phyloP scores from a whole-genome alignment of 1,140 invertebrate species.

The Ephestia elutella region DNA sequence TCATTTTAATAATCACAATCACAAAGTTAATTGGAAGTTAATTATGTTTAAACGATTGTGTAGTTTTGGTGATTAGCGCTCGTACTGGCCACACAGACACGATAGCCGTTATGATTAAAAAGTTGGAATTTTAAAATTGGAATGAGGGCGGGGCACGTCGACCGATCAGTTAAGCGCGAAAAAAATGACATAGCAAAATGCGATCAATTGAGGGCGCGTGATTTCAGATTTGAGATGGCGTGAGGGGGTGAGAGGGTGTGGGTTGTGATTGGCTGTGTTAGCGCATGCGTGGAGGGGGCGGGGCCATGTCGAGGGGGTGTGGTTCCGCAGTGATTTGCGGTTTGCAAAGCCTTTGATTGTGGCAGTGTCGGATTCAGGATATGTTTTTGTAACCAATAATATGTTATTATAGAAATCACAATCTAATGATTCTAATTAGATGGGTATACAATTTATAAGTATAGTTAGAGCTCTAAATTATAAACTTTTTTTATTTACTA shows the following conservation, averaged over 20 bases:
- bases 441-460: no score
- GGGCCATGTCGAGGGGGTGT: constrained; percentile 57
- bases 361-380: constrained; percentile 38
- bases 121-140: constrained; percentile 48
- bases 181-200: constrained; percentile 64
- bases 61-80: constrained; percentile 14
- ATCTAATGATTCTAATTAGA: no score
- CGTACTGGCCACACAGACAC: constrained; percentile 16
- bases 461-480: no score
- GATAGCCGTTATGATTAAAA: constrained; percentile 56
- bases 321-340: constrained; percentile 66
- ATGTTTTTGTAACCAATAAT: no score
- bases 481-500: no score
- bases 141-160: constrained; percentile 42
- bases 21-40: constrained; percentile 26
- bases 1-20: constrained; percentile 10
- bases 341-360: constrained; percentile 63
- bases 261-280: constrained; percentile 36
- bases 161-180: constrained; percentile 53
- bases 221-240: constrained; percentile 23
- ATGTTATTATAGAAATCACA: no score
- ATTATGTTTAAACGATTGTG: constrained; percentile 11
- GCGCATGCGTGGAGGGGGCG: constrained; percentile 51
- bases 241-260: constrained; percentile 23
- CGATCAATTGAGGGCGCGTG: constrained; percentile 58